A percentile compares a stretch with the other conserved stretches of the same genome.
Evolutionary conservation across 2,888 invertebrate genomes (phyloP).

Genomic region (Anoplius nigerrimus): DNA sequence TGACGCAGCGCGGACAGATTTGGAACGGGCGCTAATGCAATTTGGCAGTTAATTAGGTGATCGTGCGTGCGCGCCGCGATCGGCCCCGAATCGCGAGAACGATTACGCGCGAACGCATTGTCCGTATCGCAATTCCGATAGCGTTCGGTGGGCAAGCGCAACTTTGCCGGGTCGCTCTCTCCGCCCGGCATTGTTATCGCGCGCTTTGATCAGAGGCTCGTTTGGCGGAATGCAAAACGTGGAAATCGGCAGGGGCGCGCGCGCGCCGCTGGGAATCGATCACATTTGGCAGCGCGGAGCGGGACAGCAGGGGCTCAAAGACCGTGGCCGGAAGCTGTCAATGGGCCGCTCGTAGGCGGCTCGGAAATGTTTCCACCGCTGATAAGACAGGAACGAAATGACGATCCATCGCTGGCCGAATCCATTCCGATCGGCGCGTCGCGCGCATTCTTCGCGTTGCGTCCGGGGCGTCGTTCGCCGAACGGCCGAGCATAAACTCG

Average conservation of each 20-base stretch:
- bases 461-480: too few relatives aligned
- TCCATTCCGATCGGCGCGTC: too few relatives aligned
- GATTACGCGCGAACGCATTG: neutral
- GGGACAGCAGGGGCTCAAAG: too few relatives aligned
- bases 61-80: neutral
- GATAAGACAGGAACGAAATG: too few relatives aligned
- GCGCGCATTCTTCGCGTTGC: too few relatives aligned
- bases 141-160: neutral
- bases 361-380: too few relatives aligned
- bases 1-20: neutral
- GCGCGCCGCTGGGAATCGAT: neutral
- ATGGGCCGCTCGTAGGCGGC: too few relatives aligned
- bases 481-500: too few relatives aligned
- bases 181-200: constrained; percentile 1
- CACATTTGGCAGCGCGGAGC: too few relatives aligned
- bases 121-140: constrained; percentile 1
- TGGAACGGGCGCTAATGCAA: neutral
- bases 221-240: constrained; percentile 6
- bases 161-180: neutral
- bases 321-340: too few relatives aligned
- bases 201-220: constrained; percentile 7
- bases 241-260: neutral
- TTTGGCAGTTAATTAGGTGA: constrained; percentile 1
- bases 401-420: too few relatives aligned
- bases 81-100: neutral